Evolutionary conservation across 2,888 invertebrate genomes (phyloP).

Genomic region (Melipona beecheii): DNA sequence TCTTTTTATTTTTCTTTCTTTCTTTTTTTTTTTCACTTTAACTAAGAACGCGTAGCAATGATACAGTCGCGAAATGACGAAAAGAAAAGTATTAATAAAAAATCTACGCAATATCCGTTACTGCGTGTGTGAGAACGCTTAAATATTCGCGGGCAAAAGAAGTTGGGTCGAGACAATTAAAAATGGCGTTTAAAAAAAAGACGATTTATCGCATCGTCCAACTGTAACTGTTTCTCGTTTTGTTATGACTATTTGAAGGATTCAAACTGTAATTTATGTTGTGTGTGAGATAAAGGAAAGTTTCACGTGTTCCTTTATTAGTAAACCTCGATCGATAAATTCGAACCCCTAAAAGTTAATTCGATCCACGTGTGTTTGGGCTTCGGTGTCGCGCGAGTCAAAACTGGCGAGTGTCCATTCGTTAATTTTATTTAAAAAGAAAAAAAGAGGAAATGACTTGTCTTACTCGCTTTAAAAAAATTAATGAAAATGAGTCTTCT

Average conservation of each 20-base stretch:
- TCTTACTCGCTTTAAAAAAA: background rate
- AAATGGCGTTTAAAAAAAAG: background rate
- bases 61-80: conserved; percentile 41
- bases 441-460: background rate
- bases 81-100: conserved; percentile 75
- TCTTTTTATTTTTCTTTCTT: background rate
- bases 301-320: conserved; percentile 10
- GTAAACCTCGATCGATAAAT: conserved; percentile 55
- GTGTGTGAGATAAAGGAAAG: background rate
- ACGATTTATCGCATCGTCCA: background rate
- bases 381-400: conserved; percentile 53
- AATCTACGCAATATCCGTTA: conserved; percentile 70
- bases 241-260: background rate
- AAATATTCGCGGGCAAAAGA: conserved; percentile 24
- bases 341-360: conserved; percentile 64
- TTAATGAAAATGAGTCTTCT: background rate
- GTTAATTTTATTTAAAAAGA: conserved; percentile 3
- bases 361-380: conserved; percentile 58
- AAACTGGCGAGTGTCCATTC: conserved; percentile 34
- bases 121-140: conserved; percentile 9
- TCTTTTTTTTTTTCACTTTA: conserved; percentile 15
- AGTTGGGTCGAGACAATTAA: conserved; percentile 38
- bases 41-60: conserved; percentile 27
- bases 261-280: background rate
- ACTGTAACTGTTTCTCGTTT: background rate